Percentiles rank a stretch among this genome's conserved stretches.
Conservation (phyloP, 2,888 invertebrate genomes). For the Dexiosoma caninum region DNA sequence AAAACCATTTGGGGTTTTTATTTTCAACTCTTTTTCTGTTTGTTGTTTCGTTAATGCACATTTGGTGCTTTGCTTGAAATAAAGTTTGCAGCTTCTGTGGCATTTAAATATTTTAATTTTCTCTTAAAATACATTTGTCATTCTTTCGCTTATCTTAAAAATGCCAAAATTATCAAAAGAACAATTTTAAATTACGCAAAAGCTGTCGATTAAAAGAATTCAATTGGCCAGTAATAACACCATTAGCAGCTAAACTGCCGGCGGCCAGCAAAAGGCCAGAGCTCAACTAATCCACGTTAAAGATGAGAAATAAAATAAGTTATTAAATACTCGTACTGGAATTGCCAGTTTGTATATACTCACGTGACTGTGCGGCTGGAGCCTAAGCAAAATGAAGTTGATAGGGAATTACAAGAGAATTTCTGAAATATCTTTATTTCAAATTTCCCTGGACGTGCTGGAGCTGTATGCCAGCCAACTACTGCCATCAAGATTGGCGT, state of each 20-base stretch:
- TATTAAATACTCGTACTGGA: constrained; percentile 28
- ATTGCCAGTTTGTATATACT: constrained; percentile 24
- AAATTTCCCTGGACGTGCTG: constrained; percentile 27
- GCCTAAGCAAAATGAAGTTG: constrained; percentile 32
- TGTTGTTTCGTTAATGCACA: constrained; percentile 18
- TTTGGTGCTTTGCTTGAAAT: constrained; percentile 40
- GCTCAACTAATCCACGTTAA: not conserved
- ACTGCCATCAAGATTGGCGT: constrained; percentile 23
- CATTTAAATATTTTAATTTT: constrained; percentile 61
- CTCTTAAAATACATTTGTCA: constrained; percentile 61
- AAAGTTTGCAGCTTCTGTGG: constrained; percentile 54
- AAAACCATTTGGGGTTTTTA: constrained; percentile 51
- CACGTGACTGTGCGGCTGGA: not conserved
- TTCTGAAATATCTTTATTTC: constrained; percentile 50
- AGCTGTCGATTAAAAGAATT: constrained; percentile 62
- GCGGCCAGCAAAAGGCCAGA: not conserved
- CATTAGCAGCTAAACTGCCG: not conserved
- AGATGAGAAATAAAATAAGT: constrained; percentile 34
- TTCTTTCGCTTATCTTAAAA: constrained; percentile 61
- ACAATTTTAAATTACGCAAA: constrained; percentile 64
- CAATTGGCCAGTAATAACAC: constrained; percentile 51
- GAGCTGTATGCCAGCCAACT: constrained; percentile 2
- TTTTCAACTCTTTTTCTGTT: constrained; percentile 8
- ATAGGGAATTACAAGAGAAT: constrained; percentile 18
- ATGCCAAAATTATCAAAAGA: constrained; percentile 64